These are phyloP conservation scores for Otolemur crassicaudatus DNA, from an alignment of 2,797 vertebrate species.

Conservation along the genomic window DNA sequence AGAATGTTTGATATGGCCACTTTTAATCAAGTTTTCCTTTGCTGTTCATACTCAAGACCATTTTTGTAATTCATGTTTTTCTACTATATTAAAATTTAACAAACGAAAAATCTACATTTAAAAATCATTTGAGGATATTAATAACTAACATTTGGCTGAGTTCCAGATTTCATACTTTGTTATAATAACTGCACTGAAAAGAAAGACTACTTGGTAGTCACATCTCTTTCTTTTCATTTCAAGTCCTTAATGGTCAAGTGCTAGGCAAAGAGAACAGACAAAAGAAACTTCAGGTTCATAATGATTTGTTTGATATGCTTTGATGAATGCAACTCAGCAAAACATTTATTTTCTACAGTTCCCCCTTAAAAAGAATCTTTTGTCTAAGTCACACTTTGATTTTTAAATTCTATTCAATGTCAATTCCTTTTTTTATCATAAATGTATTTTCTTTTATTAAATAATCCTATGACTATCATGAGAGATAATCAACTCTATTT, in stretches of 20 bases:
- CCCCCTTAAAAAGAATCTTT: slow-evolving; percentile 38
- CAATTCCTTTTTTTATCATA: slow-evolving; percentile 32
- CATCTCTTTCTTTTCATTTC: slow-evolving; percentile 71
- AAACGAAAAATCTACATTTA: slow-evolving; percentile 63
- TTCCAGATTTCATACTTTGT: slow-evolving; percentile 72
- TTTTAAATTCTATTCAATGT: slow-evolving; percentile 69
- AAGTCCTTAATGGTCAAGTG: slow-evolving; percentile 62
- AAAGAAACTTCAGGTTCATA: slow-evolving; percentile 66
- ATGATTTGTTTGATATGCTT: slow-evolving; percentile 74
- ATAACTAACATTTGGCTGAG: slow-evolving; percentile 59
- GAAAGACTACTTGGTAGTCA: slow-evolving; percentile 33
- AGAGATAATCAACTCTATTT: slow-evolving; percentile 21
- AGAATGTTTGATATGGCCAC: slow-evolving; percentile 80
- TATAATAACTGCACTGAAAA: slow-evolving; percentile 66
- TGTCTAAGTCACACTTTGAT: slow-evolving; percentile 58
- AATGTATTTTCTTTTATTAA: slow-evolving; percentile 46
- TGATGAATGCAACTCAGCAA: slow-evolving; percentile 77
- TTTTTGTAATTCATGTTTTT: slow-evolving; percentile 59
- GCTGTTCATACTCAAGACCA: slow-evolving; percentile 66
- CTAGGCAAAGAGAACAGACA: slow-evolving; percentile 62
- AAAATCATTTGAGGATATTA: slow-evolving; percentile 55
- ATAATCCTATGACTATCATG: neutral
- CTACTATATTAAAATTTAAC: slow-evolving; percentile 52
- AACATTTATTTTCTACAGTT: slow-evolving; percentile 50
- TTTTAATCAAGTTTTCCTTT: slow-evolving; percentile 81